Evolutionary conservation across 37 sponge, comb jelly and placozoan genomes (phyloP), one percentile per base, ranked within the genome.

Genomic region (Beroe forskalii): DNA sequence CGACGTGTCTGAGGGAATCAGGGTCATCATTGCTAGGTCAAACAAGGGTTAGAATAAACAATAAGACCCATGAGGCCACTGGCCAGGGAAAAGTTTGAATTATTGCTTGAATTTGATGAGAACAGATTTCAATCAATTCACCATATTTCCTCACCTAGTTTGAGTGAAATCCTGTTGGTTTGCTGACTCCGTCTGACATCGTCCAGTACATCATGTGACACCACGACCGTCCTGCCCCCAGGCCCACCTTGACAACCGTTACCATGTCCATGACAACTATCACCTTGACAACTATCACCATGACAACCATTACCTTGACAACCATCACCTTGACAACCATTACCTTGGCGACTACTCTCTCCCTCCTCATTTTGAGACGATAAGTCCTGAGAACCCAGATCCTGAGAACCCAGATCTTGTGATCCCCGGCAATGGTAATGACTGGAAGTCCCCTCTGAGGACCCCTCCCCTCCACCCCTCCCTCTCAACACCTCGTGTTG

Each of bases 201-300:
- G 1, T 80, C 86, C 2, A 38, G 28, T 25, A 33, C 38, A 38
- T 80, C 86, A 80, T 80, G 86, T 33, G 86, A 80, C 28, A 80
- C 86, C 22, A 80, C 35, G n/a, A 80, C 86, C 8, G 86, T 80
- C 55, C 42, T 80, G 55, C 55, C 55, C 6, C 55, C 12, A 6
- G 12, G 12, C 6, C 12, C 12, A 48, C 55, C 55, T 17, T 48
- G 55, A 48, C 55, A 48, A 6, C 55, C 55, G 12, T 48, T 48
- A 48, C 12, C 55, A 48, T 48, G 12, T 17, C 55, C 55, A 12
- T 48, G 55, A 48, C 55, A 48, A 6, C 55, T 12, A 6, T 48
- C 12, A n/a, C n/a, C n/a, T n/a, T n/a, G n/a, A n/a, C n/a, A n/a
- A 48, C 12, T 12, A 48, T 48, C 55, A 48, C 55, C 55, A 48